These are phyloP conservation scores for Holothuria glaberrima DNA, from an alignment of 35 echinoderm and acorn worm species.

Conservation along the genomic window DNA sequence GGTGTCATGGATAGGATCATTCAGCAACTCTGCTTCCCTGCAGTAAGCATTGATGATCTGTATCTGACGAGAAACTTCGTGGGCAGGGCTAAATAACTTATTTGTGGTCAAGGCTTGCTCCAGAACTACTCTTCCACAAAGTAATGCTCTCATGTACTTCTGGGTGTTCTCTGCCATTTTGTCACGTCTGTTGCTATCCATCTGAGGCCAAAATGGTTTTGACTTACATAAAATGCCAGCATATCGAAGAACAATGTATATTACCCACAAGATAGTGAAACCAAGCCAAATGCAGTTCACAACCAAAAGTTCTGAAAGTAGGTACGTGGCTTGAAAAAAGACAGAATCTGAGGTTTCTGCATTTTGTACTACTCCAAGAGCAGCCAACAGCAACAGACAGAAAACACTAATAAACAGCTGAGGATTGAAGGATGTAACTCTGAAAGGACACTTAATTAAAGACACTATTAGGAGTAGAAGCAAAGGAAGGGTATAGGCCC, in stretches of 20 bases:
- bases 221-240: constrained; percentile 69
- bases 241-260: constrained; percentile 82
- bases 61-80: constrained; percentile 92
- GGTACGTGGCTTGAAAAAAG: constrained; percentile 75
- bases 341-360: constrained; percentile 64
- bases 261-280: constrained; percentile 77
- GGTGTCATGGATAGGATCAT: constrained; percentile 92
- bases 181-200: constrained; percentile 68
- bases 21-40: constrained; percentile 85
- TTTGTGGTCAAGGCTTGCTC: constrained; percentile 79
- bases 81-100: constrained; percentile 92
- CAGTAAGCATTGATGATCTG: constrained; percentile 99
- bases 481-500: constrained; percentile 58
- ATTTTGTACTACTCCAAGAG: constrained; percentile 89
- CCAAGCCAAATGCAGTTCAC: constrained; percentile 73
- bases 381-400: constrained; percentile 69
- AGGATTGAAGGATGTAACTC: constrained; percentile 86
- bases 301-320: constrained; percentile 76
- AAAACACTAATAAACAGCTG: constrained; percentile 76
- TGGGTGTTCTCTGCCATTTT: constrained; percentile 82
- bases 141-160: constrained; percentile 84
- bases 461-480: constrained; percentile 74
- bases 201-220: constrained; percentile 83
- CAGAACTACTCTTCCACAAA: constrained; percentile 87
- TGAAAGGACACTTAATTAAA: constrained; percentile 85